Evolutionary conservation across 2,888 invertebrate species (phyloP), one percentile per base, ranked within the genome.

Genomic region (Agrochola macilenta): DNA sequence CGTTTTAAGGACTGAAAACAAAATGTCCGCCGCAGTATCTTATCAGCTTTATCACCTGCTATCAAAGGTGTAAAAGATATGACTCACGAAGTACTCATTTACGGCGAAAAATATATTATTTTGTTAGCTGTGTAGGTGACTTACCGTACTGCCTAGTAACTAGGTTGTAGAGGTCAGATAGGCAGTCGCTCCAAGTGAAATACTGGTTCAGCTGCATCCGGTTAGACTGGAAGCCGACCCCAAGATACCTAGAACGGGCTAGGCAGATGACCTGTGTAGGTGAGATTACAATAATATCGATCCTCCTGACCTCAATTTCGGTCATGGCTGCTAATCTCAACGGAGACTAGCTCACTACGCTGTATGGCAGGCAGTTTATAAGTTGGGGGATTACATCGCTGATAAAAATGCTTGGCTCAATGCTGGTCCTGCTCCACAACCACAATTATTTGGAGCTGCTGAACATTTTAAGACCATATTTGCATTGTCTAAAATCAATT

Each of bases 11-110:
- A 87, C 82, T 87, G 66, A 81, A 58, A 84, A 77, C 79, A 87
- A 87, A 81, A 84, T 84, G 84, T 57, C 80, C 26, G 80, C 64
- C 69, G n/a, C 14, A 17, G 5, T 71, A 73, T 73, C 76, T 83
- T 83, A 83, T 83, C 84, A 35, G 23, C 0, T 17, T 73, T 83
- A 83, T 79, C 83, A 17, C 17, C 4, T 70, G 49, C 54, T 76
- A 83, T 71, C 83, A 12, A n/a, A 26, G 17, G 64, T 52, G 71
- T 72, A 49, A 39, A 70, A 79, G 76, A 81, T 76, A 60, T 83
- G 80, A 83, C 14, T 83, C 80, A 83, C 49, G 5, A 43, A 60
- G 30, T 35, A 60, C 46, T 66, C 63, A 43, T 35, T 78, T 82
- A 74, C 49, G n/a, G 23, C 2, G 63, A 74, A 82, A 74, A 69